Evolutionary conservation across 1,140 invertebrate species (phyloP).

Genomic region (Drosophila funebris): DNA sequence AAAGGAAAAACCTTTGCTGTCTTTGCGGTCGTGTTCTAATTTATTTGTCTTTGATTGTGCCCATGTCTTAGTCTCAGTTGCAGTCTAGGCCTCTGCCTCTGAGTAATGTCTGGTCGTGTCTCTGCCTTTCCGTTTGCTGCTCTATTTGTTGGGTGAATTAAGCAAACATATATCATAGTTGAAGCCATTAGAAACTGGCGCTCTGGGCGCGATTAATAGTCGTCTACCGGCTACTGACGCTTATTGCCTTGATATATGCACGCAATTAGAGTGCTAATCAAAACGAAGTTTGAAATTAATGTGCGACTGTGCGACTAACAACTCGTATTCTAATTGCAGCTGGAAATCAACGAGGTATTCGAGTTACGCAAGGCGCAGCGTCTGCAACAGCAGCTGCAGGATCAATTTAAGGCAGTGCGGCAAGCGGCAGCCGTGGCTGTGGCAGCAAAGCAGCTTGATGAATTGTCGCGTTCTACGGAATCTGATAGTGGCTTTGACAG

Average conservation of each 20-base stretch:
- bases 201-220: constrained; percentile 60
- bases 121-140: constrained; percentile 32
- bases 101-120: constrained; percentile 66
- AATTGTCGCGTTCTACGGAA: constrained; percentile 81
- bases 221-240: constrained; percentile 16
- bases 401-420: constrained; percentile 46
- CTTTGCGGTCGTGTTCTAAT: constrained; percentile 78
- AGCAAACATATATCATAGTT: constrained; percentile 74
- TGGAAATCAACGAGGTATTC: constrained; percentile 83
- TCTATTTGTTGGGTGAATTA: constrained; percentile 53
- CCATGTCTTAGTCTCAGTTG: constrained; percentile 50
- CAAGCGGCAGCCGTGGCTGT: constrained; percentile 41
- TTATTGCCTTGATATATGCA: too few relatives aligned
- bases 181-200: constrained; percentile 62
- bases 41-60: constrained; percentile 81
- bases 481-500: constrained; percentile 82
- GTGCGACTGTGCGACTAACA: constrained; percentile 50
- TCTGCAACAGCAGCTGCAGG: constrained; percentile 57
- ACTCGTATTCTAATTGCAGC: constrained; percentile 77
- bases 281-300: constrained; percentile 63
- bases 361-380: constrained; percentile 75
- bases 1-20: constrained; percentile 48
- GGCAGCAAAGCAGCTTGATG: constrained; percentile 62
- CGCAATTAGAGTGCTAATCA: constrained; percentile 73
- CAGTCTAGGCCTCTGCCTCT: constrained; percentile 27